Evolutionary conservation across 1,140 invertebrate genomes (phyloP).

Genomic region (Philopotamus ludificatus): DNA sequence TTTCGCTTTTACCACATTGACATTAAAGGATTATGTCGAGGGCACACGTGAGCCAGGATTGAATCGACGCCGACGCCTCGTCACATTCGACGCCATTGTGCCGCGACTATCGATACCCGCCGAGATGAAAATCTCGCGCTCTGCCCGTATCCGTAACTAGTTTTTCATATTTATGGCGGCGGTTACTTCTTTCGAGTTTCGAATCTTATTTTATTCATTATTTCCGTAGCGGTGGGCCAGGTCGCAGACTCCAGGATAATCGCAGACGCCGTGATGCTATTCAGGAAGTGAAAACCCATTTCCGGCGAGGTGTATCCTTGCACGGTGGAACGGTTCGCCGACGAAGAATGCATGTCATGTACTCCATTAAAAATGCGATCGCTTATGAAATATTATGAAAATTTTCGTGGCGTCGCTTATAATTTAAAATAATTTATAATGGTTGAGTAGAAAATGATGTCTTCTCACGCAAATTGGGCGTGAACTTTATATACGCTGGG

Average conservation of each 20-base stretch:
- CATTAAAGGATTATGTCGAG: slow-evolving; percentile 20
- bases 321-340: slow-evolving; percentile 4
- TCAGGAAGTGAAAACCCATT: slow-evolving; percentile 26
- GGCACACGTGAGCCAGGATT: background rate
- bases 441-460: too few relatives aligned
- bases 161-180: slow-evolving; percentile 2
- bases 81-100: slow-evolving; percentile 7
- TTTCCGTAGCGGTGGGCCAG: slow-evolving; percentile 10
- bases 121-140: background rate
- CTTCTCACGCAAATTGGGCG: too few relatives aligned
- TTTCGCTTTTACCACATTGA: slow-evolving; percentile 16
- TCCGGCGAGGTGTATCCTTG: slow-evolving; percentile 7
- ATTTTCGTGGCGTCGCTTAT: too few relatives aligned
- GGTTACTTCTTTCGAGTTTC: background rate
- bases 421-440: too few relatives aligned
- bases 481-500: too few relatives aligned
- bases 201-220: slow-evolving; percentile 18
- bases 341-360: slow-evolving; percentile 22
- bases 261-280: slow-evolving; percentile 8
- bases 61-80: slow-evolving; percentile 2
- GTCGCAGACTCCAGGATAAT: slow-evolving; percentile 21
- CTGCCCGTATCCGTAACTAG: background rate
- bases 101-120: background rate
- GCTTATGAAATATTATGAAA: too few relatives aligned
- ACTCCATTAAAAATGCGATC: too few relatives aligned